Base-by-base conservation (phyloP, 2,888 invertebrate genomes). In the Erebia ligea region DNA sequence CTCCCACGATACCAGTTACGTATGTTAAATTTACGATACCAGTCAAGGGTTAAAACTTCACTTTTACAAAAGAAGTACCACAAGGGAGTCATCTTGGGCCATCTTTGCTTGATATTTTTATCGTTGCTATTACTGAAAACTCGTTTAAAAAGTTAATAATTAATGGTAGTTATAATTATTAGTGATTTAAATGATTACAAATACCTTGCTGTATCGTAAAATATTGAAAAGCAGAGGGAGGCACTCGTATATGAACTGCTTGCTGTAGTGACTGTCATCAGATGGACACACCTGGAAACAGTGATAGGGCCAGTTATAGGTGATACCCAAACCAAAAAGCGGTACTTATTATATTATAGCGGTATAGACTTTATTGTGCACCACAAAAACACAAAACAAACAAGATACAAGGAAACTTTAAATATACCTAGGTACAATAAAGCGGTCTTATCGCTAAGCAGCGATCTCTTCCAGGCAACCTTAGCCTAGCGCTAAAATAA, bases 171-270 rank as follows among this genome's bases (percentile, higher is more conserved):
- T 50, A n/a, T 50, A n/a, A 4, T 50, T n/a, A 1, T 56, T n/a
- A 63, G 11, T 10, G n/a, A n/a, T 2, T 21, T 42, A 13, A 40
- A 40, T 40, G 25, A 42, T 9, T 6, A 25, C 10, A n/a, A 57
- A 86, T 92, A 97, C 97, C 95, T 98, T 98, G 92, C 97, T 98
- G 85, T 97, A 97, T 81, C 97, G 94, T 87, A 98, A 96, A 83
- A 98, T 98, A 81, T 97, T 97, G 88, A 98, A 98, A 76, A 98
- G 94, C 82, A 98, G 93, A 48, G 98, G 98, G 77, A 98, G 94
- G 82, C 98, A 98, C 87, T 98, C 98, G 85, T 97, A 97, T 45
- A 98, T 97, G 82, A 98, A 98, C 84, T 98, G 97, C 61, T 96
- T 95, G 78, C 97, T 97, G 89, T 97, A 97, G 79, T 92, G 93